Conservation (phyloP, 2,797 vertebrate species). For the Setipinna tenuifilis region DNA sequence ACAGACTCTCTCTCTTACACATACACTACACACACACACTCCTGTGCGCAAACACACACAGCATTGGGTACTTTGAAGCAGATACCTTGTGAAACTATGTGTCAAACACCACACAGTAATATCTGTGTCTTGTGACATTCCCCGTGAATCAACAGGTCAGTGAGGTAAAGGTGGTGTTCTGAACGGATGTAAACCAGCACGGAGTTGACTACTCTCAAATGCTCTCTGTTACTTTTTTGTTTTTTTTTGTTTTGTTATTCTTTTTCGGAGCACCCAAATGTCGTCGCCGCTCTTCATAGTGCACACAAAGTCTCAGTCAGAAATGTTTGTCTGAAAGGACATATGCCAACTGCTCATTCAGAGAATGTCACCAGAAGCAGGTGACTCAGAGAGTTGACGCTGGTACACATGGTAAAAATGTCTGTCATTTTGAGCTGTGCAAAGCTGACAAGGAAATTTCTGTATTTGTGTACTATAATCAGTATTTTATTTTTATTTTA, state of each 20-base stretch:
- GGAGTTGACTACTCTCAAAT: not conserved
- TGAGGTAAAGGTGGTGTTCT: not conserved
- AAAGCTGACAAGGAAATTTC: not conserved
- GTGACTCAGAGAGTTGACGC: not conserved
- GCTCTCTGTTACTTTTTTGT: not conserved
- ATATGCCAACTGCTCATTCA: not conserved
- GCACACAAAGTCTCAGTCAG: not conserved
- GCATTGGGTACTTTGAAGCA: not conserved
- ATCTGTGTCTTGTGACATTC: not conserved
- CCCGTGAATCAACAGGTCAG: not conserved
- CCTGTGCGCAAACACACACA: no score
- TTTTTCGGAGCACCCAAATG: not conserved
- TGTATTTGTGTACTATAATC: not conserved
- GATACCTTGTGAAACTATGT: not conserved
- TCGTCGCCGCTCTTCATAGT: not conserved
- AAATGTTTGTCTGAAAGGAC: conserved; percentile 15
- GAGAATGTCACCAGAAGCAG: not conserved
- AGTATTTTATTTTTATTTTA: not conserved
- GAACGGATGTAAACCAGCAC: not conserved
- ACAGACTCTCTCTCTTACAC: no score
- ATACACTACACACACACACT: no score
- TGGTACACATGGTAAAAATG: not conserved
- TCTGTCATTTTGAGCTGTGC: not conserved
- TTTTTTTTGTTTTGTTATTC: no score
- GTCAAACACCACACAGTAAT: not conserved